phyloP scores from a whole-genome alignment of 2,113 vertebrate genomes.

The Hydrolagus affinis region DNA sequence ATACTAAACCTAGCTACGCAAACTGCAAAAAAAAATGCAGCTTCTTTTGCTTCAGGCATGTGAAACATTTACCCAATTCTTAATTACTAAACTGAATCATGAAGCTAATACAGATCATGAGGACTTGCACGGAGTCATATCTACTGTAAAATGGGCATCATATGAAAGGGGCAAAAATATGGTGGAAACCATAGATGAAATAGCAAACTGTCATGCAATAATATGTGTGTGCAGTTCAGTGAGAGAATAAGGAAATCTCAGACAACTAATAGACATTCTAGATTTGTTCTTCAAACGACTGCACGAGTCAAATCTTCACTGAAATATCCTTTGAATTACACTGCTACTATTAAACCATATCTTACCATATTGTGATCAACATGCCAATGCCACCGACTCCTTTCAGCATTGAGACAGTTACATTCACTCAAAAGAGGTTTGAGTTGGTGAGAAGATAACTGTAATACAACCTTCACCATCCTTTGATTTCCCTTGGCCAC shows the following conservation, averaged over 20 bases:
- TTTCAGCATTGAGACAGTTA: no score
- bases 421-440: no score
- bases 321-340: no score
- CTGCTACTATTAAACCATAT: no score
- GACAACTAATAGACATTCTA: neutral
- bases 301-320: neutral
- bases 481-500: no score
- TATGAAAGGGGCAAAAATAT: neutral
- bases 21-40: neutral
- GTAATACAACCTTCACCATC: no score
- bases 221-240: neutral
- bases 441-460: no score
- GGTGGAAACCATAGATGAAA: neutral
- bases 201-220: neutral
- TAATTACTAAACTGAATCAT: neutral
- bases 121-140: neutral
- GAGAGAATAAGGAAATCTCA: neutral
- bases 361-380: no score
- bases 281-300: neutral
- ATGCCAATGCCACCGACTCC: no score
- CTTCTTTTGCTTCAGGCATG: neutral
- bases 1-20: neutral
- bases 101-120: conserved; percentile 8
- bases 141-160: neutral
- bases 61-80: neutral